phyloP scores from a whole-genome alignment of 2,113 vertebrate genomes.

The Acinonyx jubatus region DNA sequence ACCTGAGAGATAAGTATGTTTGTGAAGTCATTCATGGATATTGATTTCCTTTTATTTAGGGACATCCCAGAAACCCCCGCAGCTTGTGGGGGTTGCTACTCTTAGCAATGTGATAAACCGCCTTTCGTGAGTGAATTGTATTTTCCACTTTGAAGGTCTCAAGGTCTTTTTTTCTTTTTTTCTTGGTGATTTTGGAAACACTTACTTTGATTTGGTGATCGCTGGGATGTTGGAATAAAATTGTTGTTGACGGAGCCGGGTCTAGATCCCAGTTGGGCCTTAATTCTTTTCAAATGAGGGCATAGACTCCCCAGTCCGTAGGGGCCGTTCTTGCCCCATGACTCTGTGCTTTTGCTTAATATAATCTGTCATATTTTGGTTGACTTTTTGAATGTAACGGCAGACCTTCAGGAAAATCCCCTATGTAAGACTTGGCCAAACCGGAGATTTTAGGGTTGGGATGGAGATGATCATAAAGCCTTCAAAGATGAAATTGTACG shows the following conservation, averaged over 20 bases:
- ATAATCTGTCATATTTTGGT: neutral
- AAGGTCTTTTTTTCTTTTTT: neutral
- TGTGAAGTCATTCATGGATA: neutral
- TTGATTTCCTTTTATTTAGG: conserved; percentile 20
- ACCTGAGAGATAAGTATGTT: neutral
- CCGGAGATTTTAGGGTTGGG: neutral
- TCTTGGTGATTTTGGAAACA: neutral
- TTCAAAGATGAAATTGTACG: neutral
- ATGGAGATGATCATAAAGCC: neutral
- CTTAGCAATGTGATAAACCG: neutral
- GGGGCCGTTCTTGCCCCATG: neutral
- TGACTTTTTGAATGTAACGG: neutral
- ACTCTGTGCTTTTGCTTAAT: neutral
- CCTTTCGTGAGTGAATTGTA: neutral
- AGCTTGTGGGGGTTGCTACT: neutral
- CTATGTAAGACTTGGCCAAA: neutral
- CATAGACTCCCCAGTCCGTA: neutral
- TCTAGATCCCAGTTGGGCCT: neutral
- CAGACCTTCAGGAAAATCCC: neutral
- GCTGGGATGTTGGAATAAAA: neutral
- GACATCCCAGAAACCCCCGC: neutral
- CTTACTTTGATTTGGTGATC: neutral
- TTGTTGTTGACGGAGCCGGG: neutral
- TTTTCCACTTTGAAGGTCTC: neutral
- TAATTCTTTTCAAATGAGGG: neutral